Percentiles rank a stretch among this genome's conserved stretches.
phyloP scores from a whole-genome alignment of 2,797 vertebrate species.

The Phrynocephalus vlangalii region DNA sequence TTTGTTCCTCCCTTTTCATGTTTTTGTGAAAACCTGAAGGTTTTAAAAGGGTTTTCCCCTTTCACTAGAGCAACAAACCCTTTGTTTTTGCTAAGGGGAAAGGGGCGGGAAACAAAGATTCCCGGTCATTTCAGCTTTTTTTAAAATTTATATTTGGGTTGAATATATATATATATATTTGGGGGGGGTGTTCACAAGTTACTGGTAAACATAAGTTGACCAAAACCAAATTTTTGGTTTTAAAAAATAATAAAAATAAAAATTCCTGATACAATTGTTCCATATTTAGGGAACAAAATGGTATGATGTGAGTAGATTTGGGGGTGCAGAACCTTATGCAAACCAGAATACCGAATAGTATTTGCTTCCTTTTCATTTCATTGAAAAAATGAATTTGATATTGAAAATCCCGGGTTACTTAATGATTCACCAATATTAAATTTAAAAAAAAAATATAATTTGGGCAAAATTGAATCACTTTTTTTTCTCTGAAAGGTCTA shows the following conservation, averaged over 20 bases:
- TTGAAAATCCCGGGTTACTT: not conserved
- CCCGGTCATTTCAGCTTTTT: conserved; percentile 65
- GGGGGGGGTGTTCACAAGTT: conserved; percentile 23
- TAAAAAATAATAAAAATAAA: not conserved
- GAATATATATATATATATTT: conserved; percentile 33
- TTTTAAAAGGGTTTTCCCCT: conserved; percentile 79
- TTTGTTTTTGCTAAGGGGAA: conserved; percentile 75
- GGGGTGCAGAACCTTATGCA: not conserved
- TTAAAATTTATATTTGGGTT: conserved; percentile 47
- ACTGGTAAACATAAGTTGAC: conserved; percentile 42
- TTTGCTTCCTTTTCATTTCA: not conserved
- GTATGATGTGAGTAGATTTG: not conserved
- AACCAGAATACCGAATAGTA: not conserved
- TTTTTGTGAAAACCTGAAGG: conserved; percentile 83
- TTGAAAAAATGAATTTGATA: not conserved
- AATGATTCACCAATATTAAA: too few relatives aligned
- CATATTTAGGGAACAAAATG: not conserved
- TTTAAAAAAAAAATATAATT: too few relatives aligned
- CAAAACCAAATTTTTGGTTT: not conserved
- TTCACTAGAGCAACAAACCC: conserved; percentile 77
- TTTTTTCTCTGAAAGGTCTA: not conserved
- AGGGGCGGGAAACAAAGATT: conserved; percentile 74
- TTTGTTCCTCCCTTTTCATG: conserved; percentile 83
- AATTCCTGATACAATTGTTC: not conserved
- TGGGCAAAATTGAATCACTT: not conserved